Evolutionary conservation across 2,113 vertebrate species (phyloP).

Genomic region (human (Homo sapiens)): DNA sequence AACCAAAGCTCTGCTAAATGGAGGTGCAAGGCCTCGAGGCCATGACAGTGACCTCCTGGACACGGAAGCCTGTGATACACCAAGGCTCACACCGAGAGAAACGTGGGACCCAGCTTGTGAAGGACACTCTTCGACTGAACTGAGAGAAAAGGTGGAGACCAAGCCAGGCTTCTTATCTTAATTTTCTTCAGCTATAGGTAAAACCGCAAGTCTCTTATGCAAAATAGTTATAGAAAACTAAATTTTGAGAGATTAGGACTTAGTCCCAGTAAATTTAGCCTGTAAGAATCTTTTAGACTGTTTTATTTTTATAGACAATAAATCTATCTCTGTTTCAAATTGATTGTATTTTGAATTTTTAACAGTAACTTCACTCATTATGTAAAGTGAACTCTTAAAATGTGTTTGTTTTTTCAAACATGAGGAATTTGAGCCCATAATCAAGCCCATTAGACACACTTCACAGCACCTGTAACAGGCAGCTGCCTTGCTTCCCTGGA

Average conservation of each 20-base stretch:
- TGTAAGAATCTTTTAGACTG: too few relatives aligned
- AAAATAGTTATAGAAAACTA: too few relatives aligned
- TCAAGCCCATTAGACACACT: too few relatives aligned
- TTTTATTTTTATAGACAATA: neutral
- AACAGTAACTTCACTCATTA: neutral
- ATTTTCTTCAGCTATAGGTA: neutral
- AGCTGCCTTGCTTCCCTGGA: neutral
- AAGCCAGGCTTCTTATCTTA: accelerated
- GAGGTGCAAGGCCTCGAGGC: neutral
- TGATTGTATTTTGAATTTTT: neutral
- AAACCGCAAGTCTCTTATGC: neutral
- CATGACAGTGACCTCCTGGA: neutral
- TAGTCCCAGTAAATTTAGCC: neutral
- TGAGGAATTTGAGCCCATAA: neutral
- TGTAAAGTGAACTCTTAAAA: neutral
- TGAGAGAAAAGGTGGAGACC: neutral
- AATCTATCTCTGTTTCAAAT: neutral
- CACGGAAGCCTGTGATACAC: neutral
- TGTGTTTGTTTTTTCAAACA: neutral
- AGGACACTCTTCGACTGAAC: too few relatives aligned
- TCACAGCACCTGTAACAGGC: neutral
- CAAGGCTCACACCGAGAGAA: too few relatives aligned
- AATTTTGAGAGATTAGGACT: neutral
- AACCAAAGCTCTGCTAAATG: too few relatives aligned
- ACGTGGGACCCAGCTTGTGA: too few relatives aligned